Conservation (phyloP, 1,140 invertebrate genomes). For the Pinna nobilis region DNA sequence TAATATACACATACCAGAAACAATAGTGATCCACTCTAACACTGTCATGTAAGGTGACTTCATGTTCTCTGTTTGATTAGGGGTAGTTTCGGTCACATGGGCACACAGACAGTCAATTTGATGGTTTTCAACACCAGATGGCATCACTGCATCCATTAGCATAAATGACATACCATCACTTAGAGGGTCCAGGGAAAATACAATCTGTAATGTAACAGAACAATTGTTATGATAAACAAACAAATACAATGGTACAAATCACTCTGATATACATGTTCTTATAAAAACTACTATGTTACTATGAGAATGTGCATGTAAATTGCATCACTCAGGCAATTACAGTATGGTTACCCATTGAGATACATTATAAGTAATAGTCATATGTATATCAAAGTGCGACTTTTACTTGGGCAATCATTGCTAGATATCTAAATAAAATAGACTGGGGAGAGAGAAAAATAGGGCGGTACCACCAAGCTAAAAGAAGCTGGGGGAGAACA, state of each 20-base stretch:
- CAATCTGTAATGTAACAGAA: constrained; percentile 42
- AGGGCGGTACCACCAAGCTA: too few species aligned
- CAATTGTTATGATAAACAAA: neutral
- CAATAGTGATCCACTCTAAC: constrained; percentile 75
- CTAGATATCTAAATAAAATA: neutral
- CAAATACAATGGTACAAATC: neutral
- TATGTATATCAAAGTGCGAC: neutral
- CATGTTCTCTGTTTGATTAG: constrained; percentile 60
- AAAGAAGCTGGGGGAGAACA: too few species aligned
- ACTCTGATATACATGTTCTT: neutral
- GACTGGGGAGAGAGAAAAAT: too few species aligned
- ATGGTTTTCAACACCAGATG: constrained; percentile 40
- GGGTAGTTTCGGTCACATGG: constrained; percentile 65
- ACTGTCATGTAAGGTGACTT: constrained; percentile 69
- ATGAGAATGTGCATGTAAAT: neutral
- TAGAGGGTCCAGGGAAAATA: constrained; percentile 45
- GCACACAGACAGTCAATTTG: constrained; percentile 67
- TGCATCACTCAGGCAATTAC: neutral
- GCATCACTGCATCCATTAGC: constrained; percentile 49
- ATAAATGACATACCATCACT: constrained; percentile 47
- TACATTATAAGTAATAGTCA: neutral
- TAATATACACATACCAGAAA: constrained; percentile 63
- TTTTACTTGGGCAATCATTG: too few species aligned
- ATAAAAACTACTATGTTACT: neutral
- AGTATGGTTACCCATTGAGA: too few species aligned